Evolutionary conservation across 2,113 vertebrate genomes (phyloP).

Genomic region (Upupa epops): DNA sequence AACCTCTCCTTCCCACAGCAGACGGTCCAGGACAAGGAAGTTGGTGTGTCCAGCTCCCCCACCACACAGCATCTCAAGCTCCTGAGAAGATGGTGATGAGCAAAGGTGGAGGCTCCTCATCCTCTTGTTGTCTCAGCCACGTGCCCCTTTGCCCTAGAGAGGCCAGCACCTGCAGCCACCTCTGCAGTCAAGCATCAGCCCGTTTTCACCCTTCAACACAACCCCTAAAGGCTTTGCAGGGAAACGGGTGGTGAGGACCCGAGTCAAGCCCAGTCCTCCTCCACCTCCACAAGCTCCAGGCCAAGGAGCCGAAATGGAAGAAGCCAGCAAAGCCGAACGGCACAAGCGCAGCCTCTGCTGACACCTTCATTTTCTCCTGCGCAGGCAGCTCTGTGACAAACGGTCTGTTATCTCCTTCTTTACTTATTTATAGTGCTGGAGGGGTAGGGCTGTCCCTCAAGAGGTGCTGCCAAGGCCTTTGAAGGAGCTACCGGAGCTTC

Average conservation of each 20-base stretch:
- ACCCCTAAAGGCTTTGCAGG: background rate
- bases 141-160: background rate
- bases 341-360: background rate
- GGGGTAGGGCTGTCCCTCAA: slow-evolving; percentile 14
- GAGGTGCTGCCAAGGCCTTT: background rate
- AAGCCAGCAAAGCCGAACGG: background rate
- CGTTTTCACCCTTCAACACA: background rate
- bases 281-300: background rate
- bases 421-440: slow-evolving; percentile 52
- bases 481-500: slow-evolving; percentile 5
- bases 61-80: background rate
- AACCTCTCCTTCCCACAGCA: too few species aligned
- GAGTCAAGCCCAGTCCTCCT: background rate
- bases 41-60: background rate
- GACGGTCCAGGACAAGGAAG: background rate
- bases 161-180: background rate
- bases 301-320: background rate
- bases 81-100: background rate
- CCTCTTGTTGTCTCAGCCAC: accelerated
- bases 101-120: background rate
- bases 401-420: slow-evolving; percentile 8
- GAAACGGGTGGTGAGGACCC: background rate
- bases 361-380: slow-evolving; percentile 15
- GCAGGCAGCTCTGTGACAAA: slow-evolving; percentile 53
- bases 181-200: background rate